phyloP scores from a whole-genome alignment of 2,113 vertebrate genomes.

The Ascaphus truei region DNA sequence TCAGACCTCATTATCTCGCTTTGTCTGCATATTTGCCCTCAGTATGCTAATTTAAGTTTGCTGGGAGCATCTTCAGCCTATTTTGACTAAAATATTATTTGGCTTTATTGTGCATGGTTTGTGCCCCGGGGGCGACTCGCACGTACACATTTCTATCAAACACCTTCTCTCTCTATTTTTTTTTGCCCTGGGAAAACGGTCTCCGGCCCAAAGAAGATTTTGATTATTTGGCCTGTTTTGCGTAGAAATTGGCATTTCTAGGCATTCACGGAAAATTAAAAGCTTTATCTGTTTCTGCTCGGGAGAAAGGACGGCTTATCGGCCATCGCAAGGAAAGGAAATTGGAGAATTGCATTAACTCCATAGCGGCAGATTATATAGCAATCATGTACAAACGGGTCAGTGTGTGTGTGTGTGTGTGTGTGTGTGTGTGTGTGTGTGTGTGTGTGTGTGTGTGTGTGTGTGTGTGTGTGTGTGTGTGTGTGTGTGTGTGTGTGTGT shows the following conservation, averaged over 20 bases:
- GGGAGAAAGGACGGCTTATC: conserved; percentile 86
- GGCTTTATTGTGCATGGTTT: conserved; percentile 71
- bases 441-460: too few species aligned
- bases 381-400: neutral
- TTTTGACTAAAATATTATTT: conserved; percentile 77
- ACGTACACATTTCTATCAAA: conserved; percentile 81
- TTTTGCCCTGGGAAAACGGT: conserved; percentile 56
- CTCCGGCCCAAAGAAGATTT: conserved; percentile 70
- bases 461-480: too few species aligned
- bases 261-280: conserved; percentile 77
- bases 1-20: conserved; percentile 99
- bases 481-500: too few species aligned
- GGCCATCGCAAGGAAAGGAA: conserved; percentile 65
- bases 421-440: too few species aligned
- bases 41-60: conserved; percentile 99
- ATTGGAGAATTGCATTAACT: conserved; percentile 55
- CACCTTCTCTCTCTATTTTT: conserved; percentile 43
- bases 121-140: conserved; percentile 76
- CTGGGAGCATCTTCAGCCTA: conserved; percentile 85
- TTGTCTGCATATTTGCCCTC: conserved; percentile 98
- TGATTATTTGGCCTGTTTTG: conserved; percentile 81
- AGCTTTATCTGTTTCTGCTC: conserved; percentile 84
- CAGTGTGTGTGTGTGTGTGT: too few species aligned
- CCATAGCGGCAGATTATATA: neutral
- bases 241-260: conserved; percentile 75